Conservation (phyloP, 1,140 invertebrate genomes). For the Nymphalis io region DNA sequence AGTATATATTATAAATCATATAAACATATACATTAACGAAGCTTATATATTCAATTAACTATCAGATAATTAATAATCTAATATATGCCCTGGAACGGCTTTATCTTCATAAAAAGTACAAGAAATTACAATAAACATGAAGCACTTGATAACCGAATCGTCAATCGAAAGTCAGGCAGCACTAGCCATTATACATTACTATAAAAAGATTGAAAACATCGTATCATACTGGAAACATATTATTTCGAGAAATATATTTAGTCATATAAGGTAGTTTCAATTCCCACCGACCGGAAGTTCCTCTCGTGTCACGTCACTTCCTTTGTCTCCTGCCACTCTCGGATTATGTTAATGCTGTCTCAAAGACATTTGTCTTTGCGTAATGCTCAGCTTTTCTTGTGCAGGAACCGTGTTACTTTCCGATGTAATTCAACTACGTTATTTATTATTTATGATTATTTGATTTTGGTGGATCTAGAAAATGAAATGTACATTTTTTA, state of each 20-base stretch:
- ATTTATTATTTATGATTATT: slow-evolving; percentile 17
- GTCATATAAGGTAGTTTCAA: too few species aligned
- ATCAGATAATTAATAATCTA: too few species aligned
- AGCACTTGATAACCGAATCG: too few species aligned
- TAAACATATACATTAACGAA: too few species aligned
- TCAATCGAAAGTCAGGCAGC: too few species aligned
- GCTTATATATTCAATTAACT: too few species aligned
- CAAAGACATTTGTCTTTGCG: slow-evolving; percentile 72
- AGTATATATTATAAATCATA: too few species aligned
- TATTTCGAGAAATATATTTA: slow-evolving; percentile 28
- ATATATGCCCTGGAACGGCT: too few species aligned
- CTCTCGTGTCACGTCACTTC: slow-evolving; percentile 27
- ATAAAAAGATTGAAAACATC: background rate
- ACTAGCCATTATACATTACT: too few species aligned
- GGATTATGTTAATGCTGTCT: slow-evolving; percentile 76
- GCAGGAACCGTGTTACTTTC: slow-evolving; percentile 48
- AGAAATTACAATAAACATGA: too few species aligned
- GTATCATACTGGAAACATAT: background rate
- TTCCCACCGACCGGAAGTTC: slow-evolving; percentile 37
- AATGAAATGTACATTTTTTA: background rate
- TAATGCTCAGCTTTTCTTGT: slow-evolving; percentile 64
- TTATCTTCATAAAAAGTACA: too few species aligned
- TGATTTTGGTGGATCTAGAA: background rate
- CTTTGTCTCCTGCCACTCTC: slow-evolving; percentile 11
- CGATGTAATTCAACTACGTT: slow-evolving; percentile 44